A percentile compares a stretch with the other conserved stretches of the same genome.
Evolutionary conservation across 2,888 invertebrate genomes (phyloP).

Genomic region (Watsonalla cultraria): DNA sequence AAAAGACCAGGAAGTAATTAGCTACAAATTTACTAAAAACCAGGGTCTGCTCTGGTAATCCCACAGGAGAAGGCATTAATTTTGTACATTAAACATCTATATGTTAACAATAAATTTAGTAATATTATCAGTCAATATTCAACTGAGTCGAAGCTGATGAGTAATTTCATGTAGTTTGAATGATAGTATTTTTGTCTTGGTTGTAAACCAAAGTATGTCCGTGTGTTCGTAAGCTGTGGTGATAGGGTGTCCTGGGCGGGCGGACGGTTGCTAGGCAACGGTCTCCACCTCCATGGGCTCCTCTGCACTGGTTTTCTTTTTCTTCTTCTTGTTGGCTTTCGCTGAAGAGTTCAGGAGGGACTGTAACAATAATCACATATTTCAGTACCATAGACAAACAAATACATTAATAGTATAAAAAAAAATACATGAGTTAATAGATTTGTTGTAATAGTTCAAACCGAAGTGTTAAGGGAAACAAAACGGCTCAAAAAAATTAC

Average conservation of each 20-base stretch:
- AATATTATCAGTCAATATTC: background rate
- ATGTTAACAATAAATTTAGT: conserved; percentile 17
- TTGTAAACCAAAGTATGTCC: background rate
- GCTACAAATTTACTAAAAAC: background rate
- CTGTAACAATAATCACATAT: conserved; percentile 48
- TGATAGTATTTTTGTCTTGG: background rate
- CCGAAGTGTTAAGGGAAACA: conserved; percentile 44
- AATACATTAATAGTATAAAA: background rate
- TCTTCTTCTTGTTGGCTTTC: conserved; percentile 94
- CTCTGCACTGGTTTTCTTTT: conserved; percentile 85
- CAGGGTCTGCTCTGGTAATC: conserved; percentile 4
- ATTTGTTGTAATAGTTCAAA: conserved; percentile 63
- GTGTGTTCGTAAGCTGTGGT: conserved; percentile 20
- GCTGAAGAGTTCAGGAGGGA: conserved; percentile 86
- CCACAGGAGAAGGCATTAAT: conserved; percentile 18
- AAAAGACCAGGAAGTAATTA: background rate
- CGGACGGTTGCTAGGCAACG: conserved; percentile 57
- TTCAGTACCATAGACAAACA: too few species aligned
- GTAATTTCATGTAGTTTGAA: background rate
- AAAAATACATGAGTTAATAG: conserved; percentile 2
- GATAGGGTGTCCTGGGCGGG: conserved; percentile 32
- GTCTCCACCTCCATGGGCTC: conserved; percentile 81
- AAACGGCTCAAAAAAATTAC: conserved; percentile 65
- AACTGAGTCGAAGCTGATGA: background rate
- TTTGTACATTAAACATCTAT: conserved; percentile 23